Conservation (phyloP, 2,113 vertebrate species). For the Stictonetta naevosa region DNA sequence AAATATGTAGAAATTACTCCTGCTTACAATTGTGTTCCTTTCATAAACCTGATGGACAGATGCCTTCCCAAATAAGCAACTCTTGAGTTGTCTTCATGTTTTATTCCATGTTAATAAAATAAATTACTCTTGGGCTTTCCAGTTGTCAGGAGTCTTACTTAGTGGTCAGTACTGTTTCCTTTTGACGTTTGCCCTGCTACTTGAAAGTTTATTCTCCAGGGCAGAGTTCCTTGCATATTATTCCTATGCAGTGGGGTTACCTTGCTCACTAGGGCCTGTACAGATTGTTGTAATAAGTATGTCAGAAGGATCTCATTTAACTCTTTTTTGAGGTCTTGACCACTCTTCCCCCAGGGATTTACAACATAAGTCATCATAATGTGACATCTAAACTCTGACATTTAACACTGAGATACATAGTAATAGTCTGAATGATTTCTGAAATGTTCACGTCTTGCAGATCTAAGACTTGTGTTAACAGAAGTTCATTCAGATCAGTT, state of each 20-base stretch:
- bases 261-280: background rate
- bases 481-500: background rate
- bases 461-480: background rate
- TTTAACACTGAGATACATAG: background rate
- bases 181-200: background rate
- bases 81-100: background rate
- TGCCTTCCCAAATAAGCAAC: background rate
- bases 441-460: background rate
- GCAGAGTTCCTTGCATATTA: background rate
- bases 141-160: background rate
- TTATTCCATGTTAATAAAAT: background rate
- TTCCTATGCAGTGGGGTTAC: background rate
- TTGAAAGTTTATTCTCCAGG: conserved; percentile 36
- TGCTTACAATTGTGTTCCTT: background rate
- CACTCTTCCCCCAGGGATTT: background rate
- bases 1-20: background rate
- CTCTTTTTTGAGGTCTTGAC: background rate
- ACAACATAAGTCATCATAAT: background rate
- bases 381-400: background rate
- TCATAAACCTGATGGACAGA: background rate
- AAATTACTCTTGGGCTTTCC: background rate
- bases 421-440: background rate
- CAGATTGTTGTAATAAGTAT: background rate
- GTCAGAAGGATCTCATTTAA: background rate
- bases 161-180: background rate